Conservation (phyloP, 1,140 invertebrate species). For the Drosophila arizonae region DNA sequence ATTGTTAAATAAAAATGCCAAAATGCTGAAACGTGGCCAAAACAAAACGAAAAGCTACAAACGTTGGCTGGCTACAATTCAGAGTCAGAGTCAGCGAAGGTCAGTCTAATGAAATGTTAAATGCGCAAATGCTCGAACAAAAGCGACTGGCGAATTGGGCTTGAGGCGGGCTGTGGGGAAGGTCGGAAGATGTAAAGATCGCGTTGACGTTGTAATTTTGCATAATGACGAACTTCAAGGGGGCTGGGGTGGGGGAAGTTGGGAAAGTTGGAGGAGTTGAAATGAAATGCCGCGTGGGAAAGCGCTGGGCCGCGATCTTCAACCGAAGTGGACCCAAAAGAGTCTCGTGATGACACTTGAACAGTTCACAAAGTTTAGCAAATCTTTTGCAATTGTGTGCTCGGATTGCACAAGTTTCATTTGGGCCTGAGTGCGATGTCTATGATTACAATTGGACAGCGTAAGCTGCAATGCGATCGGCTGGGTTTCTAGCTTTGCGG, state of each 20-base stretch:
- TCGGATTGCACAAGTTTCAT: constrained; percentile 56
- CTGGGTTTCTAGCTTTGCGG: constrained; percentile 44
- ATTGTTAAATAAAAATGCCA: constrained; percentile 2
- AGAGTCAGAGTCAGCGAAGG: constrained; percentile 33
- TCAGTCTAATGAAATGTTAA: constrained; percentile 56
- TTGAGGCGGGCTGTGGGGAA: background rate
- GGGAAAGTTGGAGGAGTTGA: too few relatives aligned
- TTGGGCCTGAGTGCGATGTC: constrained; percentile 9
- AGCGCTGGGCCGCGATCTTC: constrained; percentile 15
- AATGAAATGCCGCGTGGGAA: constrained; percentile 43
- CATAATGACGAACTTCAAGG: constrained; percentile 47
- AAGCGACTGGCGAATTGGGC: background rate
- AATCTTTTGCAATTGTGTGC: constrained; percentile 34
- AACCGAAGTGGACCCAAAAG: constrained; percentile 1
- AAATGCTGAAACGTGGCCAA: constrained; percentile 36
- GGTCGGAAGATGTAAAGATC: constrained; percentile 36
- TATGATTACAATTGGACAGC: too few relatives aligned
- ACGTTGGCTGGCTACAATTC: constrained; percentile 21
- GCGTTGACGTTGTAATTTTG: constrained; percentile 72
- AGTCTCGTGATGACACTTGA: constrained; percentile 25
- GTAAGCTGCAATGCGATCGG: constrained; percentile 34
- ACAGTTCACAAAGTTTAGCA: constrained; percentile 15
- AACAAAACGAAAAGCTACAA: constrained; percentile 35
- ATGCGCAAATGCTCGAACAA: constrained; percentile 31
- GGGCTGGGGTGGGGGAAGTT: background rate